Evolutionary conservation across 2,797 vertebrate species (phyloP), one percentile per base, ranked within the genome.

Genomic region (Babyrousa celebensis): DNA sequence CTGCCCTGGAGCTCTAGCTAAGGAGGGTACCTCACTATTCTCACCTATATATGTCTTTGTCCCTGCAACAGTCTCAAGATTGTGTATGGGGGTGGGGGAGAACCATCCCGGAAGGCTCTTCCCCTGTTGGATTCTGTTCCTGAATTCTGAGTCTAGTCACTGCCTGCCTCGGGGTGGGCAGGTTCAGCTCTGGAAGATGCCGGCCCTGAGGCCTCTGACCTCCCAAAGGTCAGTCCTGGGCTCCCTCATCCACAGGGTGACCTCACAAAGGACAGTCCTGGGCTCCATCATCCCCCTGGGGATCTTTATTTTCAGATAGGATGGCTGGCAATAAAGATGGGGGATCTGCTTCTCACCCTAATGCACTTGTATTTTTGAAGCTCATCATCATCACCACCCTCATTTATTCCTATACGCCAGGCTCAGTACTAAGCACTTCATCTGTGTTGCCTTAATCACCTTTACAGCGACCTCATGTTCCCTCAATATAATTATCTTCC

Each of bases 201-300:
- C 93, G n/a, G 5, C 48, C 74, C 54, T 58, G 65, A 95, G 67
- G 25, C n/a, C 43, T 91, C 74, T 86, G 74, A 89, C 62, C 52
- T 94, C 89, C 91, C 85, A 88, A 95, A 92, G 40, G 58, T 70
- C 68, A 74, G 12, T 40, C 36, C 18, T 82, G 21, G 23, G 62
- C 43, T 84, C 82, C 29, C 32, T 80, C 21, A 63, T 40, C 29
- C 17, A 52, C 10, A 3, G 0, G 62, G 65, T 20, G 43, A 48
- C 6, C 43, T 48, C 43, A 6, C 43, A 48, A 48, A 90, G 43
- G 52, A 71, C 62, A 75, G 14, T 43, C 32, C 20, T 75, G 23
- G n/a, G 54, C 29, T 74, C 85, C 36, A 56, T 84, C 17, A 65
- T 43, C 17, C 29, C 80, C 29, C 71, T 88, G 32, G 40, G 36